phyloP scores from a whole-genome alignment of 2,888 invertebrate genomes.

The Crocallis elinguaria region DNA sequence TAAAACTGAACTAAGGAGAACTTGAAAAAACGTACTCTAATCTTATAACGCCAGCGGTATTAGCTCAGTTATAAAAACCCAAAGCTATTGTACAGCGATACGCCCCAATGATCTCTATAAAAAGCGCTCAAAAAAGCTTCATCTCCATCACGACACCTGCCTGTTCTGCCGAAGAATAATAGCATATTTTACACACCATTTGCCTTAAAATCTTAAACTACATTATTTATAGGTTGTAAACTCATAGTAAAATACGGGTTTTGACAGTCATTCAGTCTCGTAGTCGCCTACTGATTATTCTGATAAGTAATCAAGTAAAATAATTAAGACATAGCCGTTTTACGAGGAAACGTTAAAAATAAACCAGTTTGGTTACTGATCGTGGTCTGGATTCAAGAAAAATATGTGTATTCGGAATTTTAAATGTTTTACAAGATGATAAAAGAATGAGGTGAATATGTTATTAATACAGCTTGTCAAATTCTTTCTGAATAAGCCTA shows the following conservation, averaged over 20 bases:
- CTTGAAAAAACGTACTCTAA: slow-evolving; percentile 18
- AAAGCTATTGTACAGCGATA: slow-evolving; percentile 40
- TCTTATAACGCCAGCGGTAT: slow-evolving; percentile 21
- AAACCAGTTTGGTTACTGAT: slow-evolving; percentile 6
- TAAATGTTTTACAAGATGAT: background rate
- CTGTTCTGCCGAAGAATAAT: slow-evolving; percentile 52
- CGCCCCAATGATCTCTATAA: slow-evolving; percentile 44
- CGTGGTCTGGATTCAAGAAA: background rate
- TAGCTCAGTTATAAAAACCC: slow-evolving; percentile 33
- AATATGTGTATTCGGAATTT: background rate
- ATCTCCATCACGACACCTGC: slow-evolving; percentile 67
- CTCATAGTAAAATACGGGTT: slow-evolving; percentile 10
- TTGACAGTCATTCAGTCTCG: background rate
- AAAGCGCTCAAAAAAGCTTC: slow-evolving; percentile 46
- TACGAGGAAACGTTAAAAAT: slow-evolving; percentile 16
- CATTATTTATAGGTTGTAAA: slow-evolving; percentile 13
- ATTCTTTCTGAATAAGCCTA: too few species aligned
- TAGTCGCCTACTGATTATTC: slow-evolving; percentile 5
- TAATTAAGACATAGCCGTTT: slow-evolving; percentile 14
- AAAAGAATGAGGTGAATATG: too few species aligned
- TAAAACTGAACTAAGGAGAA: slow-evolving; percentile 2
- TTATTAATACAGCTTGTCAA: too few species aligned
- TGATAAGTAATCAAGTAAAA: background rate
- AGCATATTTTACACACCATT: slow-evolving; percentile 51
- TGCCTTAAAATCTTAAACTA: slow-evolving; percentile 15